These are phyloP conservation scores for Calypte anna DNA, from an alignment of 2,113 vertebrate genomes.

Conservation along the genomic window DNA sequence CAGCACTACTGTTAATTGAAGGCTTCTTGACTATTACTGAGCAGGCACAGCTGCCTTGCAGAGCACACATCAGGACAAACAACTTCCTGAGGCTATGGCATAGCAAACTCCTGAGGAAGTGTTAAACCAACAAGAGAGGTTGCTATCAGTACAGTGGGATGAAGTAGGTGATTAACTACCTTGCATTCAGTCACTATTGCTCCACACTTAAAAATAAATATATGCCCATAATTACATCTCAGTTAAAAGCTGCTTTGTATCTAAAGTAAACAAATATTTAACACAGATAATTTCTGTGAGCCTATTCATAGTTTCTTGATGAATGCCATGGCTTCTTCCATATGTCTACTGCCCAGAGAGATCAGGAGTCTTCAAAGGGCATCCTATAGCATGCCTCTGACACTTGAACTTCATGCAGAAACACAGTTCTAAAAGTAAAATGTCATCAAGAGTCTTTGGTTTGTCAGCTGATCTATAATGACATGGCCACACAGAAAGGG, in stretches of 20 bases:
- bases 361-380: neutral
- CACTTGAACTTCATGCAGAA: neutral
- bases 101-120: neutral
- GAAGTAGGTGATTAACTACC: neutral
- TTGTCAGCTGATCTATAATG: neutral
- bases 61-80: neutral
- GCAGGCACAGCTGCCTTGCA: neutral
- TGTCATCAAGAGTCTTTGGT: neutral
- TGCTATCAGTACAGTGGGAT: neutral
- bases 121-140: fast-evolving
- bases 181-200: neutral
- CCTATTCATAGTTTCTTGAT: neutral
- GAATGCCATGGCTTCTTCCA: neutral
- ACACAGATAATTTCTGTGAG: neutral
- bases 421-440: neutral
- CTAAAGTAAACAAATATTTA: neutral
- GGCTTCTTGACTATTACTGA: neutral
- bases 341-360: neutral
- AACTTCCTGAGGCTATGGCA: neutral
- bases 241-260: neutral
- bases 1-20: neutral
- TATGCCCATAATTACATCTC: neutral
- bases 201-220: neutral
- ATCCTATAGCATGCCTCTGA: neutral
- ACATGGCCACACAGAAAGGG: neutral